A percentile compares a stretch with the other conserved stretches of the same genome.
Conservation (phyloP, 2,888 invertebrate species). For the Scaptomyza caliginosa region DNA sequence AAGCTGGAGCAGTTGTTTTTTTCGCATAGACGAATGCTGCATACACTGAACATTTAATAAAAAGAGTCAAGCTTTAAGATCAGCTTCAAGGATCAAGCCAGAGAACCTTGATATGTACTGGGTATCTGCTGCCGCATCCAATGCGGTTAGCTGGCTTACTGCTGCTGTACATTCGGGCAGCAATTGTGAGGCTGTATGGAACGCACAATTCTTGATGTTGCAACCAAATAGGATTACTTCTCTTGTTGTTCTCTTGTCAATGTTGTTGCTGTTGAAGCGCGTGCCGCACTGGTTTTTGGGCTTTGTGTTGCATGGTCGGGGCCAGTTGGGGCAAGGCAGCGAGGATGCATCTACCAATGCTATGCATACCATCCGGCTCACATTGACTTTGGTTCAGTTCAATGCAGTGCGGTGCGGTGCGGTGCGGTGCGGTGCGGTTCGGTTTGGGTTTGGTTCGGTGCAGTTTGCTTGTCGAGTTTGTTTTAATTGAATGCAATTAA, state of each 20-base stretch:
- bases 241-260: background rate
- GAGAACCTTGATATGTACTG: too few species aligned
- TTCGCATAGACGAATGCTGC: background rate
- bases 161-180: background rate
- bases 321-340: too few species aligned
- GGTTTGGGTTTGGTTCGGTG: background rate
- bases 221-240: background rate
- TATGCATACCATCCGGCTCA: background rate
- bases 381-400: background rate
- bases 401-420: background rate
- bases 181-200: background rate
- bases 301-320: background rate
- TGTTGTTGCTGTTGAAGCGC: background rate
- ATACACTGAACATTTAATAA: too few species aligned
- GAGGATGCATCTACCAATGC: too few species aligned
- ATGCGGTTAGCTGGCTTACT: background rate
- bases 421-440: background rate
- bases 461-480: conserved; percentile 23
- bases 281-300: background rate
- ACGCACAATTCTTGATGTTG: background rate
- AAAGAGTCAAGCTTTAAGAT: background rate
- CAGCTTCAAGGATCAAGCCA: background rate
- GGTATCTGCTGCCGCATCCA: background rate
- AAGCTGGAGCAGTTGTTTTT: background rate
- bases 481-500: conserved; percentile 68